Evolutionary conservation across 2,888 invertebrate species (phyloP).

Genomic region (Sceliomorpha sp.): DNA sequence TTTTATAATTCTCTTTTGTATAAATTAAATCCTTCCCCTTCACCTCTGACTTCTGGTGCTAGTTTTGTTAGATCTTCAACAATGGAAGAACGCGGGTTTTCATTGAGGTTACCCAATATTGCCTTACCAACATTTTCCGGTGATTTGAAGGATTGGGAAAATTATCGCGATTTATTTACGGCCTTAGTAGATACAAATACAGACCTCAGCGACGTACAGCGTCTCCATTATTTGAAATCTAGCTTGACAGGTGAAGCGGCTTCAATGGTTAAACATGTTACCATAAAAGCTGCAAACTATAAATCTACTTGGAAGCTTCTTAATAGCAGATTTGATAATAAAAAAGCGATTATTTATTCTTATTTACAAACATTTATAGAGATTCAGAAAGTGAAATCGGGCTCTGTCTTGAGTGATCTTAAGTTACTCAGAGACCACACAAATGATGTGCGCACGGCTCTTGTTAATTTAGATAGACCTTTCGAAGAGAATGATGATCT

Average conservation of each 20-base stretch:
- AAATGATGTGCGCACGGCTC: no score
- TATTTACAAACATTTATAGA: background rate
- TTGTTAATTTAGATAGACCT: background rate
- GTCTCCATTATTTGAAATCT: background rate
- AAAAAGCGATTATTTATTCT: background rate
- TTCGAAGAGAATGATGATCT: background rate
- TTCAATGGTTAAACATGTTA: background rate
- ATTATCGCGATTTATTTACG: no score
- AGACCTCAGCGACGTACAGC: background rate
- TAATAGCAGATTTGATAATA: background rate
- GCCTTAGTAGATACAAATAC: no score
- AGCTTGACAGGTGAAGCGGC: background rate
- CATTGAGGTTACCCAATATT: constrained; percentile 7
- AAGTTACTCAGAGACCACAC: background rate
- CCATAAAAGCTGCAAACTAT: background rate
- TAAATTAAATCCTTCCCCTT: background rate
- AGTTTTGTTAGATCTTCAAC: background rate
- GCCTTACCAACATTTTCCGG: constrained; percentile 16
- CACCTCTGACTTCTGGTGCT: background rate
- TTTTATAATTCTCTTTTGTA: background rate
- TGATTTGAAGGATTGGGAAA: no score
- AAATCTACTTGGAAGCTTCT: background rate
- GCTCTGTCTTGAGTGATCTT: background rate
- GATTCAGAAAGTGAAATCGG: background rate
- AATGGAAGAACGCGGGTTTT: background rate